Evolutionary conservation across 2,888 invertebrate species (phyloP).

Genomic region (Tetragnatha montana): DNA sequence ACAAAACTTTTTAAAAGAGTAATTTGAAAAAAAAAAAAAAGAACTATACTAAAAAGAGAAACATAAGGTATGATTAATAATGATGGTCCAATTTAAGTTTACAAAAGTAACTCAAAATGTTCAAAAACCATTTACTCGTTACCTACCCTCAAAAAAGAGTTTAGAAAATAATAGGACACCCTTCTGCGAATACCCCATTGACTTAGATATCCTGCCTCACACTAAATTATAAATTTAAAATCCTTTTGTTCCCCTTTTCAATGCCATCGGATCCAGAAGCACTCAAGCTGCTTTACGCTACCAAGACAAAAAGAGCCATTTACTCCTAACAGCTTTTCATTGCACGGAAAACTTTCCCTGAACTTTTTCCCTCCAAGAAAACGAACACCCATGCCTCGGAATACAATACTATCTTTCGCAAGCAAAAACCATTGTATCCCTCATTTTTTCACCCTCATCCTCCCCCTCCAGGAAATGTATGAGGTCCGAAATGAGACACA

Average conservation of each 20-base stretch:
- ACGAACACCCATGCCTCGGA: not conserved
- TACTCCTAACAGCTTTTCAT: not conserved
- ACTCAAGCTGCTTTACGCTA: not conserved
- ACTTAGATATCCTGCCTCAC: not conserved
- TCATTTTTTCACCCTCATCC: not conserved
- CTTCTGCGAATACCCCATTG: no score
- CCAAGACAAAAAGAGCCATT: not conserved
- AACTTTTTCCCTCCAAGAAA: not conserved
- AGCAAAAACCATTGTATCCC: not conserved
- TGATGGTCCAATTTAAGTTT: no score
- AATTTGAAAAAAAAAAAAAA: no score
- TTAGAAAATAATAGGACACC: no score
- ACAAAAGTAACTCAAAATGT: no score
- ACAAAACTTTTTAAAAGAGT: no score
- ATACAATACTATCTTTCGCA: not conserved
- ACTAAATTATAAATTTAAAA: not conserved
- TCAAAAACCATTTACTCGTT: no score
- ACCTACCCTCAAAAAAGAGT: no score
- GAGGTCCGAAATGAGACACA: slow-evolving; percentile 30
- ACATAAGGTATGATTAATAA: no score
- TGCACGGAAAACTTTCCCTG: not conserved
- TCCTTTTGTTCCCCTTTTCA: not conserved
- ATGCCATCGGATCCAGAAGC: not conserved
- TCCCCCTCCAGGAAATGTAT: slow-evolving; percentile 10
- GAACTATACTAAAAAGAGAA: no score